Evolutionary conservation across 2,888 invertebrate species (phyloP), one percentile per base, ranked within the genome.

Genomic region (Kuschelorhynchus macadamiae): DNA sequence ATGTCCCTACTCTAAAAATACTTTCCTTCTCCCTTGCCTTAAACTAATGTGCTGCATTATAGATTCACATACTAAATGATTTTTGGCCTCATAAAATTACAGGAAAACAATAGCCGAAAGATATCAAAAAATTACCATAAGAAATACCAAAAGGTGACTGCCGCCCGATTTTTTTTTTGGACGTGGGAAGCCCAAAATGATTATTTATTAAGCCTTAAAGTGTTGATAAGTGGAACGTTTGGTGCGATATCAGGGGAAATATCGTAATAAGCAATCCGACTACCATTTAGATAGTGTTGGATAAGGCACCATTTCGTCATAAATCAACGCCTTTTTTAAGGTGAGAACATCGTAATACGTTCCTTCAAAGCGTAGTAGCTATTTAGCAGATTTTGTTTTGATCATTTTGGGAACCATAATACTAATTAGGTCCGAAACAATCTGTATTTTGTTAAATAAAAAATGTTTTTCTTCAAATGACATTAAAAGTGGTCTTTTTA

Each of bases 271-370:
- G 74, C 74, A 76, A 74, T 77, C 76, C 64, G 76, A 77, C 80
- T 78, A 79, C 79, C 79, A 81, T 81, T 81, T 80, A 81, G 81
- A 81, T 81, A 75, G 80, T 76, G 79, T 75, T 72, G 70, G 81
- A 81, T 81, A 81, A 80, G 72, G 53, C 71, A 67, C 71, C 71
- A 62, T 68, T 67, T 36, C 25, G 32, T 71, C 77, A 79, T 81
- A 81, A 81, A 80, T 81, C 81, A 80, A 65, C 69, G 74, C 72
- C 71, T 72, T 74, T 70, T 62, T 52, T 69, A 71, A 80, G 76
- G 79, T 80, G 80, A 76, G 77, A 79, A 80, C 76, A 74, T 11
- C 9, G n/a, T n/a, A n/a, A 47, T 41, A 33, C 11, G 53, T n/a
- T n/a, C 3, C 7, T 25, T 25, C 41, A 2, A 39, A 41, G 33